phyloP scores from a whole-genome alignment of 2,113 vertebrate genomes.

The Toxotes chatareus region DNA sequence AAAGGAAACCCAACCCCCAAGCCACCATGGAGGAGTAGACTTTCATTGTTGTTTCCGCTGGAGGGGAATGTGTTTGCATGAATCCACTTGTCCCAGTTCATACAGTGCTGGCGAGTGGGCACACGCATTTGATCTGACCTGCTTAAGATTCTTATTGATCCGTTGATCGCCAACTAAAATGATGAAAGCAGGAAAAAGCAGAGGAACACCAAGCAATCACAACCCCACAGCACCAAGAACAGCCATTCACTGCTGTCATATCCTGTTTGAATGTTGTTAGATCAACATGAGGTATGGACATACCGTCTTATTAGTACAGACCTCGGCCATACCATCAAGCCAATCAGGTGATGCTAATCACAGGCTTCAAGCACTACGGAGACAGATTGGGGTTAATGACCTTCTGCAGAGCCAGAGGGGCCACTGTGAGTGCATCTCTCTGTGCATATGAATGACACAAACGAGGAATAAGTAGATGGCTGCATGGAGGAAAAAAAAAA shows the following conservation, averaged over 20 bases:
- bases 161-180: background rate
- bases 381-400: slow-evolving; percentile 78
- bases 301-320: slow-evolving; percentile 26
- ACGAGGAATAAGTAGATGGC: background rate
- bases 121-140: slow-evolving; percentile 17
- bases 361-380: slow-evolving; percentile 49
- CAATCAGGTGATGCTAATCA: slow-evolving; percentile 68
- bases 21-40: slow-evolving; percentile 18
- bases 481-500: background rate
- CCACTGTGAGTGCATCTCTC: slow-evolving; percentile 21
- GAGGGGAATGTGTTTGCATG: slow-evolving; percentile 40
- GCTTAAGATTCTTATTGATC: background rate
- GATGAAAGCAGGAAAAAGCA: background rate
- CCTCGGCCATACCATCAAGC: slow-evolving; percentile 33
- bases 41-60: slow-evolving; percentile 39
- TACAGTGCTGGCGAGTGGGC: background rate
- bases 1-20: slow-evolving; percentile 50
- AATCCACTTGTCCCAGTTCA: slow-evolving; percentile 55
- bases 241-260: background rate
- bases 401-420: slow-evolving; percentile 62
- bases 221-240: background rate
- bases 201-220: background rate
- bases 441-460: slow-evolving; percentile 27
- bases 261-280: slow-evolving; percentile 20
- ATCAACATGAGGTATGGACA: slow-evolving; percentile 26